Evolutionary conservation across 2,797 vertebrate species (phyloP), one percentile per base, ranked within the genome.

Genomic region (Myiothlypis coronata): DNA sequence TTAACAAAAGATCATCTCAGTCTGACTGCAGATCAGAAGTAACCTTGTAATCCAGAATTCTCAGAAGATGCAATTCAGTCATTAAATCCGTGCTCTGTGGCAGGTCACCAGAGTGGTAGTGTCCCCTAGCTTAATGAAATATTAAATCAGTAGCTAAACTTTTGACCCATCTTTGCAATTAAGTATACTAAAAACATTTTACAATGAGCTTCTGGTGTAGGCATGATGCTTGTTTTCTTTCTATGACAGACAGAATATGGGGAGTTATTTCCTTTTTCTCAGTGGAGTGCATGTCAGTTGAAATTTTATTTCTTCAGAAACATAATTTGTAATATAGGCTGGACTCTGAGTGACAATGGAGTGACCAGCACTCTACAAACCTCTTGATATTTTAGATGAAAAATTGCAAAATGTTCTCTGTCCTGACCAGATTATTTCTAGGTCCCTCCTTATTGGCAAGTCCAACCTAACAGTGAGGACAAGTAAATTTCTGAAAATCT

Each of bases 181-280:
- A 23, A 69, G 5, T 21, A 35, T 34, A 8, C 21, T 35, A 14
- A 68, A 43, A 59, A 12, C 0, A 1, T 70, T 11, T 55, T 8
- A 19, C 27, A 57, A 12, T 16, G 26, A 46, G 18, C 7, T 61
- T 64, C 7, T 44, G 5, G 15, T 76, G 12, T 44, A 46, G 34
- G 30, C 11, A 10, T 43, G 10, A n/a, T 26, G 22, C 11, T 47
- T 35, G 7, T 37, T 75, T 59, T 47, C 20, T 49, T 63, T 47
- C 35, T 20, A 21, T 2, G 32, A 3, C 2, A n/a, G 41, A 23
- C 3, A 22, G 3, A 8, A 8, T 43, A 6, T 4, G 4, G 26
- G 19, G 3, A 2, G 12, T 8, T 41, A 21, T 41, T 41, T 41
- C 13, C 4, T 28, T 60, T 27, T 39, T 39, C 18, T 7, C 6